These are phyloP conservation scores for Dasyornis broadbenti DNA, from an alignment of 2,113 vertebrate species.

Conservation along the genomic window DNA sequence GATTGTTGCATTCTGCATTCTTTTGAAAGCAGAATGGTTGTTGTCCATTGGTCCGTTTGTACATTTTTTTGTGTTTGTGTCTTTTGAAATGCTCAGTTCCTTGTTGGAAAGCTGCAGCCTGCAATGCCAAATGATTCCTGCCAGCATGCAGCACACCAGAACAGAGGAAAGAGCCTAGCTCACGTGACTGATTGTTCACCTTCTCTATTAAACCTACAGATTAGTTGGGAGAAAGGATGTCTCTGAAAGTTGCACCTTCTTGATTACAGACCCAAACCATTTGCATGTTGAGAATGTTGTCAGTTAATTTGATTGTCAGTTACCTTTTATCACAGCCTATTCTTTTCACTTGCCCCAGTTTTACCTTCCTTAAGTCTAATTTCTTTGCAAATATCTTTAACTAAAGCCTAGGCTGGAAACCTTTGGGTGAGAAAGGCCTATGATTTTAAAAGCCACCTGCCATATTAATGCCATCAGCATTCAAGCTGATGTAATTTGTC, in stretches of 20 bases:
- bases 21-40: neutral
- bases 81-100: neutral
- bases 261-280: neutral
- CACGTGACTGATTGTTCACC: accelerated
- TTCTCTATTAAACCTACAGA: neutral
- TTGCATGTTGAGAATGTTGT: neutral
- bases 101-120: neutral
- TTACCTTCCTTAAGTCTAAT: neutral
- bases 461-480: neutral
- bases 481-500: neutral
- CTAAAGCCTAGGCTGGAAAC: neutral
- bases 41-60: neutral
- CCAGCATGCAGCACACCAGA: neutral
- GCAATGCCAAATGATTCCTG: neutral
- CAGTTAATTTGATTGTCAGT: neutral
- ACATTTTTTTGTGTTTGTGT: neutral
- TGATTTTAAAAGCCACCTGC: neutral
- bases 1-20: neutral
- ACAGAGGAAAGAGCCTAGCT: neutral
- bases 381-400: neutral
- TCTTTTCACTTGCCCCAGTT: neutral
- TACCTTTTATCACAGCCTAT: neutral
- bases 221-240: neutral
- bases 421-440: neutral
- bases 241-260: neutral